Percentiles rank a stretch among this genome's conserved stretches.
phyloP scores from a whole-genome alignment of 2,888 invertebrate species.

The Elaeidobius kamerunicus region DNA sequence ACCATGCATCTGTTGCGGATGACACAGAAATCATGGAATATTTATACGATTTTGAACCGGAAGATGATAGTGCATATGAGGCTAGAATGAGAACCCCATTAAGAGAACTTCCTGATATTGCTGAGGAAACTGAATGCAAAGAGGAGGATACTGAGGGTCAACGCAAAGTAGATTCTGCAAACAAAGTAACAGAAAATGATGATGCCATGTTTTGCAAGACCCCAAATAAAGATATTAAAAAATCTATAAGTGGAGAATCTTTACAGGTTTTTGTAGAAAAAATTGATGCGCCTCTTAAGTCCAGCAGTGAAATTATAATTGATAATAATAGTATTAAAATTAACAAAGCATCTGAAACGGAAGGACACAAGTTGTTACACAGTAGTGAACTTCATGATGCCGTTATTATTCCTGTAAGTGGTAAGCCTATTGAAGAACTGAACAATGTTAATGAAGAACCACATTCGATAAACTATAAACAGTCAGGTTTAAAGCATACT shows the following conservation, averaged over 20 bases:
- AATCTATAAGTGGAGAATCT: conserved; percentile 21
- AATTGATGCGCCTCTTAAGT: not conserved
- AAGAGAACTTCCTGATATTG: conserved; percentile 31
- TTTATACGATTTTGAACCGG: conserved; percentile 27
- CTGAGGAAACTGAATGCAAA: conserved; percentile 28
- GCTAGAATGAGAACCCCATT: conserved; percentile 12
- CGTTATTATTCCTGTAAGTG: conserved; percentile 9
- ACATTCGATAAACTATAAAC: no score
- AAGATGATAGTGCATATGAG: conserved; percentile 13
- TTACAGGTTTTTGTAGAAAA: conserved; percentile 23
- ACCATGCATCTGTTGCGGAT: conserved; percentile 1
- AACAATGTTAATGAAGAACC: no score
- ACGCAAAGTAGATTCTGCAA: not conserved
- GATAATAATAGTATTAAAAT: conserved; percentile 9
- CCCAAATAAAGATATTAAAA: conserved; percentile 1
- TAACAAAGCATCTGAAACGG: not conserved
- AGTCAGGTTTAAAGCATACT: conserved; percentile 52
- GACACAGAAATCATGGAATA: conserved; percentile 26
- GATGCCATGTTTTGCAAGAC: conserved; percentile 9
- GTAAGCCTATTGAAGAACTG: not conserved
- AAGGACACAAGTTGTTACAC: conserved; percentile 7
- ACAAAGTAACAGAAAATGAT: not conserved
- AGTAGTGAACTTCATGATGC: conserved; percentile 13
- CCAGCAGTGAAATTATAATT: not conserved
- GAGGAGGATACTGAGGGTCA: conserved; percentile 14